Conservation (phyloP, 53 echinoderm and acorn worm species). For the Astropecten irregularis region DNA sequence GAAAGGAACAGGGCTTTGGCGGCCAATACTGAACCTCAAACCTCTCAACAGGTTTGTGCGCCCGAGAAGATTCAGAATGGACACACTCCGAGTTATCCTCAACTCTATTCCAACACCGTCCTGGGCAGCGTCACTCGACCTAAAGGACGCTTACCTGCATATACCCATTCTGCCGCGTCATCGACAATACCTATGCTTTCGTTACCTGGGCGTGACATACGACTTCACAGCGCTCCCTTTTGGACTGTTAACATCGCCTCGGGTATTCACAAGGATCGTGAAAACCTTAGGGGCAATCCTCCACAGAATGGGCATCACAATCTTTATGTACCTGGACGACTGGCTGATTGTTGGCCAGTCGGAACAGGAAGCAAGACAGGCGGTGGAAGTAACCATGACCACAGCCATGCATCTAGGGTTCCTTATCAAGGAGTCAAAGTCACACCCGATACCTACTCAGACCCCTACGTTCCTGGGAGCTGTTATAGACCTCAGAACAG, state of each 20-base stretch:
- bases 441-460: constrained; percentile 6
- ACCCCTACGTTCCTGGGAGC: constrained; percentile 7
- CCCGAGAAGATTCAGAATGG: constrained; percentile 32
- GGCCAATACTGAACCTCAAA: constrained; percentile 39
- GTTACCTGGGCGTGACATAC: too few relatives aligned
- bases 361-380: neutral
- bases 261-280: neutral
- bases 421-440: neutral
- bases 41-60: constrained; percentile 26
- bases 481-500: neutral
- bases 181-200: neutral
- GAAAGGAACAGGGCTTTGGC: neutral
- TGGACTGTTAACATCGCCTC: neutral
- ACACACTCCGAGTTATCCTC: constrained; percentile 1
- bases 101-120: neutral
- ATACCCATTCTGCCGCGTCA: neutral
- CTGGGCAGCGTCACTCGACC: constrained; percentile 24
- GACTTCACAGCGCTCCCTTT: neutral
- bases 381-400: neutral
- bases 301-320: neutral
- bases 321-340: constrained; percentile 24
- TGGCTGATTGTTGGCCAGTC: neutral
- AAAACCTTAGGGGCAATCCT: neutral
- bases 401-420: neutral
- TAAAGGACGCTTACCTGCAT: too few relatives aligned